phyloP scores from a whole-genome alignment of 2,888 invertebrate species.

The Perizoma flavofasciatum region DNA sequence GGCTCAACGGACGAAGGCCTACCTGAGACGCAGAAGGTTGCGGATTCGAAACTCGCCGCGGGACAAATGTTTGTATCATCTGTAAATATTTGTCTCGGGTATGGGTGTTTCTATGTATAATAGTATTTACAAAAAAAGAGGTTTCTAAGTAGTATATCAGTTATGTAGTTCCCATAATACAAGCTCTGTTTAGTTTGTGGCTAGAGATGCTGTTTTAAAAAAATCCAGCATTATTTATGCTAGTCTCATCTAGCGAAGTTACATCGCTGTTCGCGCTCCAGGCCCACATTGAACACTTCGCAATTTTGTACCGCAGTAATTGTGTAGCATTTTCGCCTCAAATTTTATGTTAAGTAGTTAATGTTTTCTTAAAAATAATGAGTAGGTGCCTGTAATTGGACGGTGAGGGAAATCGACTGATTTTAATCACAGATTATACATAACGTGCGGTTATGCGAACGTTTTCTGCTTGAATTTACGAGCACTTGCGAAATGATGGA shows the following conservation, averaged over 20 bases:
- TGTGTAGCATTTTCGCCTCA: slow-evolving; percentile 64
- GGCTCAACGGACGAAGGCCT: no score
- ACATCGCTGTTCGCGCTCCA: slow-evolving; percentile 22
- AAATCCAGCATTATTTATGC: not conserved
- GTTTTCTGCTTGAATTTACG: slow-evolving; percentile 17
- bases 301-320: slow-evolving; percentile 71
- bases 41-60: no score
- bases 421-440: slow-evolving; percentile 46
- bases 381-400: slow-evolving; percentile 60
- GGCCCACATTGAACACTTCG: slow-evolving; percentile 58
- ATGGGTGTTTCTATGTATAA: no score
- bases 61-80: no score
- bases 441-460: slow-evolving; percentile 17
- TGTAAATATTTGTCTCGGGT: no score
- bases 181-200: no score
- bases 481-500: slow-evolving; percentile 20
- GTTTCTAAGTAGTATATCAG: no score
- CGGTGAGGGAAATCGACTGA: slow-evolving; percentile 47
- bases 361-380: slow-evolving; percentile 71
- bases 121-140: no score
- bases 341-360: slow-evolving; percentile 70
- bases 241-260: slow-evolving; percentile 48
- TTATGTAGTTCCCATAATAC: no score
- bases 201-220: no score
- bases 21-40: no score